phyloP scores from a whole-genome alignment of 1,140 invertebrate genomes.

The Drosophila parabipectinata region DNA sequence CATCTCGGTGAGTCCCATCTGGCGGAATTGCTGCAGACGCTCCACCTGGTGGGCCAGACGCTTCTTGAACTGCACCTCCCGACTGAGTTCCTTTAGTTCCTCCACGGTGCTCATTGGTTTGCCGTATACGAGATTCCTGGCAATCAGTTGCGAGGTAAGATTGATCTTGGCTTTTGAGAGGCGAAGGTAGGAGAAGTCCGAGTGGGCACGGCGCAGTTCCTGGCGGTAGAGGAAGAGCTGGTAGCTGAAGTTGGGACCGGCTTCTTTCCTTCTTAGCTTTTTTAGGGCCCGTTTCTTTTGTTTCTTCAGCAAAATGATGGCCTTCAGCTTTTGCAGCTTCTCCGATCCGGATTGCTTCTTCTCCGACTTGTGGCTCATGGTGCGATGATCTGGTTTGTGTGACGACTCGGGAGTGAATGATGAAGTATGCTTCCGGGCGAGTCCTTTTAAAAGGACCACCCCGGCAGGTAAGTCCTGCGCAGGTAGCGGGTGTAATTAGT shows the following conservation, averaged over 20 bases:
- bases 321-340: conserved; percentile 32
- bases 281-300: conserved; percentile 27
- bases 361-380: conserved; percentile 36
- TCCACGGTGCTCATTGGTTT: conserved; percentile 49
- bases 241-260: conserved; percentile 44
- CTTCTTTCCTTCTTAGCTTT: neutral
- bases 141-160: conserved; percentile 56
- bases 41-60: conserved; percentile 57
- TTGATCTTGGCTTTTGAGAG: conserved; percentile 59
- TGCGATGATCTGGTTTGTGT: conserved; percentile 33
- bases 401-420: conserved; percentile 16
- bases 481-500: conserved; percentile 43
- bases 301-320: conserved; percentile 36
- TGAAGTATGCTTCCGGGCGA: neutral
- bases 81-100: conserved; percentile 65
- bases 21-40: conserved; percentile 59
- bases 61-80: conserved; percentile 72
- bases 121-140: conserved; percentile 42
- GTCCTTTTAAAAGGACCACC: conserved; percentile 51
- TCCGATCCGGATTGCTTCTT: conserved; percentile 30
- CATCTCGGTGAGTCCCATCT: conserved; percentile 62
- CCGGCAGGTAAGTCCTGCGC: conserved; percentile 43
- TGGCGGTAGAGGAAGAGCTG: conserved; percentile 65
- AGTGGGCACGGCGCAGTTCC: conserved; percentile 45
- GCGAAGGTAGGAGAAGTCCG: conserved; percentile 61